These are phyloP conservation scores for Trachelus iudaicus DNA, from an alignment of 2,888 invertebrate species.

Conservation along the genomic window DNA sequence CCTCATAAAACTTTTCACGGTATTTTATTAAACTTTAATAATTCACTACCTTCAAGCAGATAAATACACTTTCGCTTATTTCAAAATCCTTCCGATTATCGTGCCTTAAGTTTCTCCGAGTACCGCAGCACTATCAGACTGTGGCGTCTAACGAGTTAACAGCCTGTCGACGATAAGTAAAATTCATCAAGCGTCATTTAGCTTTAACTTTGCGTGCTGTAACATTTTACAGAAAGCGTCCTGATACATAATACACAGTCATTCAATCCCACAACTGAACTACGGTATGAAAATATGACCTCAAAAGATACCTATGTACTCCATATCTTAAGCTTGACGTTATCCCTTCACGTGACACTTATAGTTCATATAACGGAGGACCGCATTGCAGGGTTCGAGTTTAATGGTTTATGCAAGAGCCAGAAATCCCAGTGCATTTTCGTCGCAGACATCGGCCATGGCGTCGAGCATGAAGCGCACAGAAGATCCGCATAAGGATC, in stretches of 20 bases:
- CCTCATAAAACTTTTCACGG: not conserved
- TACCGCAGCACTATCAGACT: not conserved
- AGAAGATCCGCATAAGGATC: constrained; percentile 5
- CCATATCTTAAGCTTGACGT: not conserved
- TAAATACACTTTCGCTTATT: not conserved
- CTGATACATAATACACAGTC: not conserved
- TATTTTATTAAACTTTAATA: not conserved
- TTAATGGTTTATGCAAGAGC: constrained; percentile 48
- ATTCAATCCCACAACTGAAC: not conserved
- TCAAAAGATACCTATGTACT: not conserved
- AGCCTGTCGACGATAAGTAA: not conserved
- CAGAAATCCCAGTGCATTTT: constrained; percentile 43
- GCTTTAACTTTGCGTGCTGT: not conserved
- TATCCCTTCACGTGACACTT: not conserved
- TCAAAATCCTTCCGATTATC: not conserved
- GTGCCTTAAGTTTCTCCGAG: not conserved
- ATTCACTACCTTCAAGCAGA: not conserved
- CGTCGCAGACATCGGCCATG: constrained; percentile 31
- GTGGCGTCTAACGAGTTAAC: not conserved
- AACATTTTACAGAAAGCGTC: not conserved
- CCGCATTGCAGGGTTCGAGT: constrained; percentile 44
- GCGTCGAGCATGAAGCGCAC: constrained; percentile 23
- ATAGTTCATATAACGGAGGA: constrained; percentile 20
- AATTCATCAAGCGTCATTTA: not conserved
- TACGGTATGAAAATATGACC: not conserved